A percentile compares a stretch with the other conserved stretches of the same genome.
Conservation (phyloP, 2,888 invertebrate species). For the Drosophila pseudotakahashii region DNA sequence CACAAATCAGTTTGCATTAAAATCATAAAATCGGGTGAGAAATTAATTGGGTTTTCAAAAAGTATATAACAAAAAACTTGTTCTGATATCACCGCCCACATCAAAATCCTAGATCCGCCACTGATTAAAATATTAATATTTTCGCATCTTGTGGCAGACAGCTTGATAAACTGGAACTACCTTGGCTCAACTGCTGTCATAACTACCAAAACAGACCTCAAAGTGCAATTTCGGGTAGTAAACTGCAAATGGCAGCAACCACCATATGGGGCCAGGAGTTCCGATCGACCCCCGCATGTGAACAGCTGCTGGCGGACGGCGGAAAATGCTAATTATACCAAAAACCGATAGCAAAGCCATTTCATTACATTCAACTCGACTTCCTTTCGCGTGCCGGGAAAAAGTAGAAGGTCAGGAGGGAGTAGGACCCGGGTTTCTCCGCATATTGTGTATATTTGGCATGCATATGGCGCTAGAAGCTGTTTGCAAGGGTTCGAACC, state of each 20-base stretch:
- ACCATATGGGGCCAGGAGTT: constrained; percentile 17
- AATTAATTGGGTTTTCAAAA: no score
- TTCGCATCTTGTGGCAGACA: neutral
- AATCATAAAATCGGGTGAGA: no score
- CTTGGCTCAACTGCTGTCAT: neutral
- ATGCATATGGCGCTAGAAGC: constrained; percentile 20
- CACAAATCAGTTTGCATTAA: no score
- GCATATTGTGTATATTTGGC: constrained; percentile 11
- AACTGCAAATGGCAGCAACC: constrained; percentile 2
- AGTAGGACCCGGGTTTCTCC: neutral
- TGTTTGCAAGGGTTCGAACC: constrained; percentile 25
- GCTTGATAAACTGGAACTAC: neutral
- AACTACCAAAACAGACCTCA: neutral
- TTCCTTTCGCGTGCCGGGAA: constrained; percentile 60
- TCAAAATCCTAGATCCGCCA: no score
- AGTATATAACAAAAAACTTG: no score
- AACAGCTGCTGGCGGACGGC: constrained; percentile 64
- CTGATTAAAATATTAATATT: neutral
- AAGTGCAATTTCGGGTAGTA: constrained; percentile 6
- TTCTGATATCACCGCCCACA: no score
- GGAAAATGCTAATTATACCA: constrained; percentile 70
- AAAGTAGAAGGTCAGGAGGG: neutral
- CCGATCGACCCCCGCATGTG: neutral
- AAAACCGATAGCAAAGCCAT: constrained; percentile 51
- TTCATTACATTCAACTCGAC: constrained; percentile 58